Evolutionary conservation across 2,113 vertebrate genomes (phyloP).

Genomic region (Oxyura jamaicensis): DNA sequence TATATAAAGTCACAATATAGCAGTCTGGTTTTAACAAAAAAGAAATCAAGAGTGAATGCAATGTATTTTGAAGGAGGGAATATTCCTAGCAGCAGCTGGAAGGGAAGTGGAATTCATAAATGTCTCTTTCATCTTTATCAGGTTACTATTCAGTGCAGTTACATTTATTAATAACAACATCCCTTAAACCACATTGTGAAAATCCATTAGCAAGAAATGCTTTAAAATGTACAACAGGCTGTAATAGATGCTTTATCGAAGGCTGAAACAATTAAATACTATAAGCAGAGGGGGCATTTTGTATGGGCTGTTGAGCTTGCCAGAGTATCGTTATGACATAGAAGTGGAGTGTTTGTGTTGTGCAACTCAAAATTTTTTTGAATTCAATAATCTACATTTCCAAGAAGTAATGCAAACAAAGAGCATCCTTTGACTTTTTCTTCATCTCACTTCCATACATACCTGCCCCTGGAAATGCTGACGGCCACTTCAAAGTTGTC

Average conservation of each 20-base stretch:
- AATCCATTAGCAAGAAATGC: slow-evolving; percentile 56
- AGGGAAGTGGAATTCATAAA: slow-evolving; percentile 55
- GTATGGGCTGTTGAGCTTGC: not conserved
- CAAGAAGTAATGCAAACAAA: not conserved
- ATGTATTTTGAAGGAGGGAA: slow-evolving; percentile 33
- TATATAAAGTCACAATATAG: not conserved
- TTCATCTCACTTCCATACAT: rapidly evolving
- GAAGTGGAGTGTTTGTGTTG: not conserved
- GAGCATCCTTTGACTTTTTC: not conserved
- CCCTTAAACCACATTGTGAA: slow-evolving; percentile 55
- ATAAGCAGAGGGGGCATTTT: slow-evolving; percentile 30
- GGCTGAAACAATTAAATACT: slow-evolving; percentile 14
- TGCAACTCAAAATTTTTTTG: not conserved
- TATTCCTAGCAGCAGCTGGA: slow-evolving; percentile 62
- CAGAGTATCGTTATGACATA: not conserved
- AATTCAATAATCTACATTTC: not conserved
- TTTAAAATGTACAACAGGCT: slow-evolving; percentile 31
- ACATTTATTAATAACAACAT: slow-evolving; percentile 58
- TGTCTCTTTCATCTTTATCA: slow-evolving; percentile 55
- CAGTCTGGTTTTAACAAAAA: not conserved
- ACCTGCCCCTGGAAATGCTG: not conserved
- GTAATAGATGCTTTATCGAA: slow-evolving; percentile 41
- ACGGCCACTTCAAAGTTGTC: not conserved
- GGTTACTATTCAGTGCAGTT: slow-evolving; percentile 39
- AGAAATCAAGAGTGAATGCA: slow-evolving; percentile 25